These are phyloP conservation scores for Cerastis leucographa DNA, from an alignment of 2,888 invertebrate species.

Conservation along the genomic window DNA sequence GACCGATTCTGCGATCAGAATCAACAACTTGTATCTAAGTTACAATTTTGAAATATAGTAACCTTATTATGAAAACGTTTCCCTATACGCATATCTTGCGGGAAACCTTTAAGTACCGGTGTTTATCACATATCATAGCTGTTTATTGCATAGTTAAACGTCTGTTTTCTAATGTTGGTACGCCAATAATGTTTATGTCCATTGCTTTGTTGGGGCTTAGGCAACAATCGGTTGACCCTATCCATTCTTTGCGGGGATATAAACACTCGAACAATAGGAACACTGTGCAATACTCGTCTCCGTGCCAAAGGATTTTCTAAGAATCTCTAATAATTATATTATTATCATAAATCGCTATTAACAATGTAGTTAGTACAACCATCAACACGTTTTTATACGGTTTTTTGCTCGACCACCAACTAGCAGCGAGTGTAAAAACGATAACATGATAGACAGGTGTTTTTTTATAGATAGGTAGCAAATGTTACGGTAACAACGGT, in stretches of 20 bases:
- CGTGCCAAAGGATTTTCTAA: constrained; percentile 29
- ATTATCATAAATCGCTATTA: constrained; percentile 28
- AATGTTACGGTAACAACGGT: constrained; percentile 58
- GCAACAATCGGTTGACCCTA: constrained; percentile 59
- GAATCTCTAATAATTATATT: constrained; percentile 22
- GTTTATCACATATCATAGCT: constrained; percentile 65
- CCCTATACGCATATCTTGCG: constrained; percentile 16
- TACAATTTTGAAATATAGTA: constrained; percentile 12
- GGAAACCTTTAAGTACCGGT: constrained; percentile 40
- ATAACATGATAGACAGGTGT: constrained; percentile 50
- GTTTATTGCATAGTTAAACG: constrained; percentile 60
- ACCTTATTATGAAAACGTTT: constrained; percentile 17
- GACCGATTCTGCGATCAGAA: background rate
- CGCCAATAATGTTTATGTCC: constrained; percentile 53
- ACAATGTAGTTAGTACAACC: constrained; percentile 23
- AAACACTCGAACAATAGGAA: constrained; percentile 54
- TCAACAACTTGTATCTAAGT: background rate
- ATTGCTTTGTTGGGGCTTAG: constrained; percentile 58
- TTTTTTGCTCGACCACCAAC: constrained; percentile 51
- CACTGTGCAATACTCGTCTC: constrained; percentile 35
- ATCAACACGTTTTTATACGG: constrained; percentile 52
- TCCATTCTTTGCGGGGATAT: constrained; percentile 50
- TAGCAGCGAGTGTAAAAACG: constrained; percentile 54
- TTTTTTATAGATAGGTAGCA: constrained; percentile 55
- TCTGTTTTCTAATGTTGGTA: constrained; percentile 56